Base-by-base conservation (phyloP, 2,797 vertebrate species). In the Sebastes cheni region DNA sequence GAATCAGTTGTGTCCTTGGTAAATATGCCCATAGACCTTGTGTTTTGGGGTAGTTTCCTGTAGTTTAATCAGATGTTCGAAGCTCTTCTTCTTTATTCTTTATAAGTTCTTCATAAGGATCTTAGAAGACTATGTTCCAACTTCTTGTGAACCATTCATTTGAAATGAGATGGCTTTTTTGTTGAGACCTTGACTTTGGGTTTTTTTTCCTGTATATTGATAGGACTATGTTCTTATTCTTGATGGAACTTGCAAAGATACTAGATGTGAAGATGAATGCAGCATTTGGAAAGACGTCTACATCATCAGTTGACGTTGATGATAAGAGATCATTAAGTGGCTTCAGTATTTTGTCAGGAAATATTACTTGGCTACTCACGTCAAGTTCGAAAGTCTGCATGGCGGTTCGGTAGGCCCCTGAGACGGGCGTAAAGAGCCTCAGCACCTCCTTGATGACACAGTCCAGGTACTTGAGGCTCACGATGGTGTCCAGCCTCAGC, bases 391-490 rank as follows among this genome's bases (percentile, higher is more conserved):
- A 99, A 79, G 98, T 99, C 94, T 99, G 98, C 92, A 99, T 95
- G 82, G 98, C 98, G 0, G 97, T 98, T n/a, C 98, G 93, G 92
- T 99, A 99, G 4, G 98, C 98, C 0, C 98, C 98, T 0, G 98
- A 99, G 55, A 99, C 96, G 1, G 98, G 98, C 0, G 98, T 98
- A 80, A 97, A 98, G 68, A 99, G 97, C 27, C 98, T 95, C 80
- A 99, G 96, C 46, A 99, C 97, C 91, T 99, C 98, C 93, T 99
- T 99, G 94, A 99, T 98, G 92, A 99, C 97, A 0, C 98, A 99
- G 95, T 99, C 98, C 93, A 99, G 95, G 94, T 99, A 99, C 85
- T 95, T 96, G 32, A 99, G 97, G 82, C 96, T 91, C 25, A 88
- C 89, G 75, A 99, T 96, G 22, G 90, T 97, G 92, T 98, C 97